Conservation (phyloP, 2,113 vertebrate species). For the Thunnus thynnus region DNA sequence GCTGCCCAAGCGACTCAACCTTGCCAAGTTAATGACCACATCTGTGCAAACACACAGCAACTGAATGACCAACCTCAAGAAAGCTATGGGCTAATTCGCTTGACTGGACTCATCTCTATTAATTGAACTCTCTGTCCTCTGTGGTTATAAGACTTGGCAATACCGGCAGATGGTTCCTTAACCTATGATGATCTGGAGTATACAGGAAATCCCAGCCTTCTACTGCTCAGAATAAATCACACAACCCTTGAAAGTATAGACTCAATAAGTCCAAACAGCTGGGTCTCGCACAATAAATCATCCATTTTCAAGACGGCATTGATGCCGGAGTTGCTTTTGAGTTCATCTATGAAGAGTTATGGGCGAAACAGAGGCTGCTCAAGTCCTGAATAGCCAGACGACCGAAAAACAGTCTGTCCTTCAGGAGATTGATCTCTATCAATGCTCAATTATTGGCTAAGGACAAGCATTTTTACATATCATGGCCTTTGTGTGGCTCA, state of each 20-base stretch:
- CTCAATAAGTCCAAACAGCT: slow-evolving; percentile 9
- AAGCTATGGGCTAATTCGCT: slow-evolving; percentile 45
- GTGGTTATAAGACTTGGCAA: slow-evolving; percentile 45
- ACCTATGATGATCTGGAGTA: slow-evolving; percentile 34
- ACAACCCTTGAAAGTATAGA: slow-evolving; percentile 6
- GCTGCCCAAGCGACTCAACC: slow-evolving; percentile 38
- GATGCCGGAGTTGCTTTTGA: background rate
- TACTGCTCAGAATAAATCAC: slow-evolving; percentile 37
- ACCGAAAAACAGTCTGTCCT: slow-evolving; percentile 28
- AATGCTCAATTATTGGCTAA: slow-evolving; percentile 57
- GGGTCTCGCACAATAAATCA: slow-evolving; percentile 7
- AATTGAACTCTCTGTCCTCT: slow-evolving; percentile 28
- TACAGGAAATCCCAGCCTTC: slow-evolving; percentile 11
- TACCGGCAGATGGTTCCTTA: slow-evolving; percentile 44
- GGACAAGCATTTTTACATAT: slow-evolving; percentile 37
- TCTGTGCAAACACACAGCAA: slow-evolving; percentile 56
- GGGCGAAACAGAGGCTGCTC: background rate
- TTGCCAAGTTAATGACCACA: slow-evolving; percentile 57
- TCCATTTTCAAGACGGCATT: background rate
- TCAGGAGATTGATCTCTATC: slow-evolving; percentile 47
- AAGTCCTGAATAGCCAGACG: background rate
- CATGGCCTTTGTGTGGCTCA: slow-evolving; percentile 29
- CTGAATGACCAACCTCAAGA: slow-evolving; percentile 43
- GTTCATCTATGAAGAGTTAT: background rate
- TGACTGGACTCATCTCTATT: slow-evolving; percentile 57